These are phyloP conservation scores for Gerris buenoi DNA, from an alignment of 1,140 invertebrate genomes.

Conservation along the genomic window DNA sequence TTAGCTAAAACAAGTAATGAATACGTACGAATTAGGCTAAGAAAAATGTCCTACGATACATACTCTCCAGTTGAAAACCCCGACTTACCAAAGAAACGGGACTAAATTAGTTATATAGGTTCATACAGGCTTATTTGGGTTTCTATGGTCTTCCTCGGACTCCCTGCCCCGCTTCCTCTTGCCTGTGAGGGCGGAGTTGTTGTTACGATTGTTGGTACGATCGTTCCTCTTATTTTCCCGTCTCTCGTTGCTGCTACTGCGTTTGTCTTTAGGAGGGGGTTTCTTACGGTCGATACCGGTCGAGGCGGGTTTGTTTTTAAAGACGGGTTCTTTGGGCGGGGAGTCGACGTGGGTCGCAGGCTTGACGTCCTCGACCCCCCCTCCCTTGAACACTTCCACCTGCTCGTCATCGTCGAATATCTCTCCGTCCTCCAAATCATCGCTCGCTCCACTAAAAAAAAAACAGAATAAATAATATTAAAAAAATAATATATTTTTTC, in stretches of 20 bases:
- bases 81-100: no score
- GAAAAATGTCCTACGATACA: no score
- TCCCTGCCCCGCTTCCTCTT: neutral
- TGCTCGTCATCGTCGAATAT: slow-evolving; percentile 11
- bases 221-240: slow-evolving; percentile 3
- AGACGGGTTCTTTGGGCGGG: neutral
- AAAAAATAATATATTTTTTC: neutral
- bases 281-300: neutral
- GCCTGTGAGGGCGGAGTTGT: no score
- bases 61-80: no score
- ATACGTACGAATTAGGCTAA: no score
- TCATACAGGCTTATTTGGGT: neutral
- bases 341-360: neutral
- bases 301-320: neutral
- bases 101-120: no score
- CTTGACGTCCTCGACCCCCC: neutral
- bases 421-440: slow-evolving; percentile 10
- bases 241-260: neutral
- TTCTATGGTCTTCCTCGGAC: neutral
- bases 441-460: slow-evolving; percentile 2
- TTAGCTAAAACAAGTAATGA: no score
- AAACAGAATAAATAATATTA: neutral
- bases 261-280: neutral
- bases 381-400: neutral
- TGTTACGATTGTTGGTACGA: slow-evolving; percentile 3